These are phyloP conservation scores for Bos javanicus DNA, from an alignment of 2,113 vertebrate genomes.

Conservation along the genomic window DNA sequence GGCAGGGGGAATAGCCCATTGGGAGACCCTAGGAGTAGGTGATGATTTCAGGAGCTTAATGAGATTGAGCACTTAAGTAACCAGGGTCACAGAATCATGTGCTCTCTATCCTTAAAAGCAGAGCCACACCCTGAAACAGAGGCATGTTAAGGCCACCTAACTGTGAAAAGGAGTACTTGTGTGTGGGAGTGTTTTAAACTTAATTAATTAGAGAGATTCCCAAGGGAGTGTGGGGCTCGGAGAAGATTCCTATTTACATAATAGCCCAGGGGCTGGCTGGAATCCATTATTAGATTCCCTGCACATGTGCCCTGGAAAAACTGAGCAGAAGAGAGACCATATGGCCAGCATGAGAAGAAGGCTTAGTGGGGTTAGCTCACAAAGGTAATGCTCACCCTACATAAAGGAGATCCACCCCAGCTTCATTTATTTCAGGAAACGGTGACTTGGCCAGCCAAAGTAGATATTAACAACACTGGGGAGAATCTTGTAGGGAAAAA, in stretches of 20 bases:
- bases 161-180: background rate
- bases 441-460: background rate
- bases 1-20: background rate
- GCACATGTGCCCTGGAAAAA: constrained; percentile 41
- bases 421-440: background rate
- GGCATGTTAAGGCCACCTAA: constrained; percentile 34
- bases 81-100: constrained; percentile 15
- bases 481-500: background rate
- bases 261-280: constrained; percentile 41
- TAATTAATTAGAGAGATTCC: constrained; percentile 68
- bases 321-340: constrained; percentile 19
- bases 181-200: constrained; percentile 19
- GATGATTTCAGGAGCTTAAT: constrained; percentile 56
- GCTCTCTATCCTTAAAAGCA: constrained; percentile 16
- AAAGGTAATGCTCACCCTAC: background rate
- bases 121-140: constrained; percentile 17
- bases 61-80: constrained; percentile 39
- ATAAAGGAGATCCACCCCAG: background rate
- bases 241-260: constrained; percentile 59
- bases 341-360: constrained; percentile 37
- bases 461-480: background rate
- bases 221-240: background rate
- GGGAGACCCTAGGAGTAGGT: background rate
- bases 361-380: background rate
- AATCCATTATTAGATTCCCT: constrained; percentile 57